Evolutionary conservation across 2,113 vertebrate species (phyloP).

Genomic region (Planiliza haematocheilus): DNA sequence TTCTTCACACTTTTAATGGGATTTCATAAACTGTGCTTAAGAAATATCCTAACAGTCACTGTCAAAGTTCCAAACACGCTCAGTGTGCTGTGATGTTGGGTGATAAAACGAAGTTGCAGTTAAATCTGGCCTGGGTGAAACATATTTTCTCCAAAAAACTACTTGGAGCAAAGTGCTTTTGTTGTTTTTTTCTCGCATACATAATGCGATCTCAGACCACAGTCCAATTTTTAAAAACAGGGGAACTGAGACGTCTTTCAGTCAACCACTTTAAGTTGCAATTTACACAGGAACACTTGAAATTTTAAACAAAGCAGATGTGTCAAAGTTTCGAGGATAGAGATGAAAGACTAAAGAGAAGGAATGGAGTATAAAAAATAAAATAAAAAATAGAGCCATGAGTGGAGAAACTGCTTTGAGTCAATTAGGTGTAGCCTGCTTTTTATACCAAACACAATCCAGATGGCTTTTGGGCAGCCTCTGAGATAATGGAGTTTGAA

Average conservation of each 20-base stretch:
- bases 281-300: conserved; percentile 19
- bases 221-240: conserved; percentile 12
- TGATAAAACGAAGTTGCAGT: conserved; percentile 18
- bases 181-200: conserved; percentile 6
- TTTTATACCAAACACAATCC: conserved; percentile 46
- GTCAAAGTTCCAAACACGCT: conserved; percentile 13
- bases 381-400: background rate
- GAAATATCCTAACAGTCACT: conserved; percentile 10
- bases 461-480: conserved; percentile 30
- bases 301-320: conserved; percentile 49
- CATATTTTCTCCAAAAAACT: background rate
- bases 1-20: conserved; percentile 17
- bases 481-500: conserved; percentile 53
- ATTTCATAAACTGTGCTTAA: conserved; percentile 10
- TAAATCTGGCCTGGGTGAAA: background rate
- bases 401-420: conserved; percentile 40
- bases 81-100: conserved; percentile 3
- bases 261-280: conserved; percentile 5
- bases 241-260: background rate
- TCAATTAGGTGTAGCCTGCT: conserved; percentile 40
- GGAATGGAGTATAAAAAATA: conserved; percentile 3
- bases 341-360: conserved; percentile 7
- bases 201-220: conserved; percentile 21
- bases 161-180: background rate
- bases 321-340: conserved; percentile 22